Evolutionary conservation across 92 coral and sea anemone genomes (phyloP), one percentile per base, ranked within the genome.

Genomic region (Muricea muricata): DNA sequence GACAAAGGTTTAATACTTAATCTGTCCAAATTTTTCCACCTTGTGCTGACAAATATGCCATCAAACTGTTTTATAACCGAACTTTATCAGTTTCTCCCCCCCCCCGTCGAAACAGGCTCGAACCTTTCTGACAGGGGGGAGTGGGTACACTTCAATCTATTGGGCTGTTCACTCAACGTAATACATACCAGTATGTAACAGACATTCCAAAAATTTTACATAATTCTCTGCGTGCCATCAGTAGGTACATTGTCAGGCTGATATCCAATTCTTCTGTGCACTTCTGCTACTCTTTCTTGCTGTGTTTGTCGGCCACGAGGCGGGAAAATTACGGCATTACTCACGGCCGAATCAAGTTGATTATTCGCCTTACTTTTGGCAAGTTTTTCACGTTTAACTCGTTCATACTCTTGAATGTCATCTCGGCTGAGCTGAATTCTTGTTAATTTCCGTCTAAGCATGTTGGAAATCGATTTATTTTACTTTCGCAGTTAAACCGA

Each of bases 361-460:
- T n/a, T 86, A 0, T 73, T 69, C 54, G 69, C 37, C 48, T 78
- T 80, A 80, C 34, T 84, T 88, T 65, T 67, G 35, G 76, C 78
- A 23, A 85, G 61, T 95, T 95, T 91, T 42, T 71, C 39, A 67
- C 92, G 90, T 73, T 92, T 95, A 4, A 93, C 91, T 46, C 87
- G 90, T 80, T 95, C 97, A 56, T 93, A 95, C 74, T 95, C 98
- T 66, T 95, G 96, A 12, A 93, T 48, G 81, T 95, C 98, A 23
- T 95, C 98, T 56, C 97, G 86, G 81, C 87, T 95, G 45, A 95
- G 88, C 65, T 93, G 97, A 56, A 95, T 95, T 52, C 97, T 87
- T 7, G 98, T 95, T 6, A 97, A 94, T 84, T 95, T 95, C 86
- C 97, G 88, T 34, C 97, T 87, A 25, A 95, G 93, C 98, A 95